phyloP scores from a whole-genome alignment of 1,140 invertebrate genomes.

The Chelonus insularis region DNA sequence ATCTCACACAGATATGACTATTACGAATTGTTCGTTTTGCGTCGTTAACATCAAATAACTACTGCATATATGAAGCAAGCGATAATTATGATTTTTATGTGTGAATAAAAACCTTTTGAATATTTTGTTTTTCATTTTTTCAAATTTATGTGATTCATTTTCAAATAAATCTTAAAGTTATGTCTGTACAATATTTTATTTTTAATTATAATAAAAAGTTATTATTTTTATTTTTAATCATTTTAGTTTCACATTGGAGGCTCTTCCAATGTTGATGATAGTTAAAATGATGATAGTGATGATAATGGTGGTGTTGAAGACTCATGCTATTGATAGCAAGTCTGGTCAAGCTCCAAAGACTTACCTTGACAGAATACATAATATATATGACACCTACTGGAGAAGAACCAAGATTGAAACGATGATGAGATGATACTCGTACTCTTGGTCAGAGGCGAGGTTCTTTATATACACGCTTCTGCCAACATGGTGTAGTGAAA shows the following conservation, averaged over 20 bases:
- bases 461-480: constrained; percentile 40
- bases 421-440: constrained; percentile 39
- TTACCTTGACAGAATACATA: constrained; percentile 38
- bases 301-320: background rate
- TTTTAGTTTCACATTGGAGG: too few relatives aligned
- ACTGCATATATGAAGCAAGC: background rate
- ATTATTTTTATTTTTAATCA: too few relatives aligned
- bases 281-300: constrained; percentile 1
- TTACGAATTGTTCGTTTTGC: background rate
- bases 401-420: constrained; percentile 30
- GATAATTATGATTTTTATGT: background rate
- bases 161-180: background rate
- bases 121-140: background rate
- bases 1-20: background rate
- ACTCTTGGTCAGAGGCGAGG: constrained; percentile 37
- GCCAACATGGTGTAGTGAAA: constrained; percentile 39
- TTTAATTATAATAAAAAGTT: too few relatives aligned
- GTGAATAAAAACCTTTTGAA: background rate
- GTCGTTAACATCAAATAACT: background rate
- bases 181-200: too few relatives aligned
- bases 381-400: constrained; percentile 26
- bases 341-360: constrained; percentile 1
- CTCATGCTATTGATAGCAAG: background rate
- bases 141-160: too few relatives aligned
- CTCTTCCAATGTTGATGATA: too few relatives aligned